phyloP scores from a whole-genome alignment of 2,888 invertebrate species.

The Rhopalosiphum nymphaeae region DNA sequence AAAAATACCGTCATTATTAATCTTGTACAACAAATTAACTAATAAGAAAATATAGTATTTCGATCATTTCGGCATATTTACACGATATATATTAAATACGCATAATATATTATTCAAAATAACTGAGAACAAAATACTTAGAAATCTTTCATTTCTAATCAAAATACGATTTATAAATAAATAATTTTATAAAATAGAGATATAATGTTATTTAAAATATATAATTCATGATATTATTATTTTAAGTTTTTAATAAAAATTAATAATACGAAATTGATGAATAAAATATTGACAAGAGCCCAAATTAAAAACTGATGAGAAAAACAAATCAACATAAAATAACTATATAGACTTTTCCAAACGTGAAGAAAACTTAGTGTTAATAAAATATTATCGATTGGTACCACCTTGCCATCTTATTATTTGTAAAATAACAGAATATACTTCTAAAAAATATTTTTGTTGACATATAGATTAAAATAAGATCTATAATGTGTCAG shows the following conservation, averaged over 20 bases:
- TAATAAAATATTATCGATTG: background rate
- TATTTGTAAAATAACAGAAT: background rate
- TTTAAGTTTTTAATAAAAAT: background rate
- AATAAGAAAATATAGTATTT: too few relatives aligned
- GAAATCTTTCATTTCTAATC: background rate
- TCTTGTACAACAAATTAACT: too few relatives aligned
- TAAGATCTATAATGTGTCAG: background rate
- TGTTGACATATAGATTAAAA: background rate
- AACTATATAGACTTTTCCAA: background rate
- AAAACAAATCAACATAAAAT: background rate
- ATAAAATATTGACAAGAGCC: background rate
- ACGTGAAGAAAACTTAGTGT: background rate
- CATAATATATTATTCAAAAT: background rate
- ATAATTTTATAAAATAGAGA: background rate
- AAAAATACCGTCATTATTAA: too few relatives aligned
- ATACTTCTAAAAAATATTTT: background rate
- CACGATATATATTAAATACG: too few relatives aligned
- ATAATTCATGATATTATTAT: background rate
- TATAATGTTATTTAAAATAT: background rate
- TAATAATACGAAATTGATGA: background rate
- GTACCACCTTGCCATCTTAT: background rate
- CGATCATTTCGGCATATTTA: too few relatives aligned
- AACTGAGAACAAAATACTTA: background rate
- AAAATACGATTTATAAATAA: background rate
- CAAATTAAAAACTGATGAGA: background rate